These are phyloP conservation scores for Bagarius yarrelli DNA, from an alignment of 2,113 vertebrate genomes.

Conservation along the genomic window DNA sequence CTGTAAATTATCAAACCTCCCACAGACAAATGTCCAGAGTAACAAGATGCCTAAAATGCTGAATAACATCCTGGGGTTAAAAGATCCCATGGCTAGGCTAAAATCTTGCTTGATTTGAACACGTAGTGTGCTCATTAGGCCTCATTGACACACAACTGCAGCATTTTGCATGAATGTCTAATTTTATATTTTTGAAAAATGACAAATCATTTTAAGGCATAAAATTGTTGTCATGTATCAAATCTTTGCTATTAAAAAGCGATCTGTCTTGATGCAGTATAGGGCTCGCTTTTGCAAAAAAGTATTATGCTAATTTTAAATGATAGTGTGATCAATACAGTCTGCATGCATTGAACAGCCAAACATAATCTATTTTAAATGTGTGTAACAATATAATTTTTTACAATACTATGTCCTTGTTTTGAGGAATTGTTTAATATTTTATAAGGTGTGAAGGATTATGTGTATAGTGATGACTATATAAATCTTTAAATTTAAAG, in stretches of 20 bases:
- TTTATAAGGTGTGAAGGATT: neutral
- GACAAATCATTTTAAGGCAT: neutral
- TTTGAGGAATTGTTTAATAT: neutral
- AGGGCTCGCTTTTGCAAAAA: neutral
- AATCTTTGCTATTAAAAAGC: constrained; percentile 4
- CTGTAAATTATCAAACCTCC: constrained; percentile 3
- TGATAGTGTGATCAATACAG: neutral
- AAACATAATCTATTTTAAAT: constrained; percentile 13
- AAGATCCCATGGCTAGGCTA: constrained; percentile 7
- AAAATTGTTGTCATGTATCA: neutral
- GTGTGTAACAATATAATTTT: neutral
- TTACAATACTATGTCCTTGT: neutral
- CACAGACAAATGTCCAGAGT: constrained; percentile 7
- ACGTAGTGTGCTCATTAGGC: constrained; percentile 31
- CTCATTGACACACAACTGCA: neutral
- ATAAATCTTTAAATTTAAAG: neutral
- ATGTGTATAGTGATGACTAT: neutral
- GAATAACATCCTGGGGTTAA: neutral
- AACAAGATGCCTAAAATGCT: constrained; percentile 18
- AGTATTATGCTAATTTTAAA: constrained; percentile 4
- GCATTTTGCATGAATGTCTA: neutral
- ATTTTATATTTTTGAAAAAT: neutral
- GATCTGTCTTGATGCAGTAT: neutral
- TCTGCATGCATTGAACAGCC: neutral
- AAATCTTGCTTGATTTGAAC: constrained; percentile 4